Percentiles rank a stretch among this genome's conserved stretches.
Evolutionary conservation across 2,797 vertebrate species (phyloP).

Genomic region (Cichlasoma orientale): DNA sequence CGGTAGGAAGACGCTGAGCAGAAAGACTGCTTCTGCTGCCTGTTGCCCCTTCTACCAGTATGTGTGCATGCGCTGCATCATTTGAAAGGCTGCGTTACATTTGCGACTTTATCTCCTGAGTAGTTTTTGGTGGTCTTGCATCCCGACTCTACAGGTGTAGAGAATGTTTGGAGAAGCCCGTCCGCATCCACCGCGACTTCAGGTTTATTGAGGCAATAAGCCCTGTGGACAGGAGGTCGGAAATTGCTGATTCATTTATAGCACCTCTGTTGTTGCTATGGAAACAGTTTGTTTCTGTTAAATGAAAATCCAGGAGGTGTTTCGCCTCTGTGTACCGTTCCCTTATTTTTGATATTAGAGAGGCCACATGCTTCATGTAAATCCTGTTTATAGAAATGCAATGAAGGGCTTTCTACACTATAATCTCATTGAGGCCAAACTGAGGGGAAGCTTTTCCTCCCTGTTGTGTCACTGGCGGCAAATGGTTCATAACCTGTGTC

Average conservation of each 20-base stretch:
- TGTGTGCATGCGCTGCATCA: no score
- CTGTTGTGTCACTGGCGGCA: constrained; percentile 3
- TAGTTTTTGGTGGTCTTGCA: neutral
- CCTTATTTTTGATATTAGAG: constrained; percentile 13
- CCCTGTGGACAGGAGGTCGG: constrained; percentile 18
- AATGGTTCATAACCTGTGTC: constrained; percentile 11
- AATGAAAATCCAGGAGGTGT: constrained; percentile 50
- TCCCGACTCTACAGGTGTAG: neutral
- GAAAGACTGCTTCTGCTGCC: constrained; percentile 14
- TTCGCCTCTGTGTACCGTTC: constrained; percentile 10
- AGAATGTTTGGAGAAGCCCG: neutral
- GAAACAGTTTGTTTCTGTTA: constrained; percentile 66
- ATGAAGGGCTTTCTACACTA: neutral
- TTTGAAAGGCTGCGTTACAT: no score
- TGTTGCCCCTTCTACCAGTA: neutral
- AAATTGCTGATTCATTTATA: constrained; percentile 69
- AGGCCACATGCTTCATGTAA: neutral
- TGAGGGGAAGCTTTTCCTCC: neutral
- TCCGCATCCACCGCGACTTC: constrained; percentile 5
- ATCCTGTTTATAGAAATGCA: neutral
- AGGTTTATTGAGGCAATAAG: constrained; percentile 30
- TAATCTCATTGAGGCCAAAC: neutral
- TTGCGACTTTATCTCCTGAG: no score
- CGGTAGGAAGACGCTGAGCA: constrained; percentile 40
- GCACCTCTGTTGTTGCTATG: constrained; percentile 59